phyloP scores from a whole-genome alignment of 2,797 vertebrate species.

The Sebastes dallii region DNA sequence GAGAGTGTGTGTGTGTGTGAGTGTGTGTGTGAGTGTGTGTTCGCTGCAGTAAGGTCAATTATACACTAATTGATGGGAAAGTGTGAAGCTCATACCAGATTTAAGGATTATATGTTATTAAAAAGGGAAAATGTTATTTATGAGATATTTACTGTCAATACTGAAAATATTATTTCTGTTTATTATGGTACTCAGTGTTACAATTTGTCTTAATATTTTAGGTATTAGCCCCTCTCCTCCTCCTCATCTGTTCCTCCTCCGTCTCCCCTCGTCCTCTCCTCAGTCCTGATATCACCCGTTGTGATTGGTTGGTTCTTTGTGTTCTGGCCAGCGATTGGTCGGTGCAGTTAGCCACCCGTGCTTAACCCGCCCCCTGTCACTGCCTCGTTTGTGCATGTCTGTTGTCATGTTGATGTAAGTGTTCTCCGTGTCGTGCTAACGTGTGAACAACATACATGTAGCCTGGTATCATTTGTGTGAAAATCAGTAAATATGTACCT shows the following conservation, averaged over 20 bases:
- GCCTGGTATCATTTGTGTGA: slow-evolving; percentile 63
- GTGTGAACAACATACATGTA: slow-evolving; percentile 70
- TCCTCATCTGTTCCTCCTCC: neutral
- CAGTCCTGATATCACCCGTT: slow-evolving; percentile 8
- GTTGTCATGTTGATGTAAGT: slow-evolving; percentile 64
- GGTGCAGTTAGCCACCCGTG: slow-evolving; percentile 11
- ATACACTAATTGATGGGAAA: slow-evolving; percentile 32
- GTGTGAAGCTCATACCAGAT: slow-evolving; percentile 47
- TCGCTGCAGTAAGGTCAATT: slow-evolving; percentile 27
- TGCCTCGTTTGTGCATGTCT: slow-evolving; percentile 76
- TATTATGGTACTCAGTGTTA: slow-evolving; percentile 74
- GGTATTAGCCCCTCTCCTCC: slow-evolving; percentile 50
- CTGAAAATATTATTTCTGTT: slow-evolving; percentile 60
- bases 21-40: slow-evolving; percentile 13
- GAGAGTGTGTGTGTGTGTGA: slow-evolving; percentile 29
- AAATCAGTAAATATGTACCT: slow-evolving; percentile 70
- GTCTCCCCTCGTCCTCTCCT: neutral
- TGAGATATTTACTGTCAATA: slow-evolving; percentile 72
- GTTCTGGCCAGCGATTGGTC: slow-evolving; percentile 34
- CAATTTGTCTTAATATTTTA: slow-evolving; percentile 65
- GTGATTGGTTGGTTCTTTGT: slow-evolving; percentile 62
- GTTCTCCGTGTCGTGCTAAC: slow-evolving; percentile 71
- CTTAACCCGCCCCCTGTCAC: neutral
- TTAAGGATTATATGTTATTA: slow-evolving; percentile 46
- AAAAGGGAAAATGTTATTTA: slow-evolving; percentile 59